Base-by-base conservation (phyloP, 2,888 invertebrate genomes). In the Punctoribates punctum region DNA sequence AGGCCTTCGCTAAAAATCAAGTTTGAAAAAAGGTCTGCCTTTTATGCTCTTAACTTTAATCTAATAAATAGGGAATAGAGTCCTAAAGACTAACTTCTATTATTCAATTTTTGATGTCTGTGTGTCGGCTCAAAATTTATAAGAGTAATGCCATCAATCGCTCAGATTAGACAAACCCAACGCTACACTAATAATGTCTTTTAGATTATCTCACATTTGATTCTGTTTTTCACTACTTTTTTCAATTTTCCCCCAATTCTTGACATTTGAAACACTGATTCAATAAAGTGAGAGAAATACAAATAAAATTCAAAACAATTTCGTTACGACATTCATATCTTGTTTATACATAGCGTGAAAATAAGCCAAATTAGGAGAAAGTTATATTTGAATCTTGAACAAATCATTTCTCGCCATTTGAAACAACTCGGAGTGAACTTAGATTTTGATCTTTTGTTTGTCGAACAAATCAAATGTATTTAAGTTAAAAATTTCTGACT, bases 21-120 rank as follows among this genome's bases (percentile, higher is more conserved):
- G 62, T 62, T 62, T 62, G 29, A 34, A 34, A 27, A 62, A 34
- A 62, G 62, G 25, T 4, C 27, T 11, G 62, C 62, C 25, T 34
- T 62, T 62, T 27, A 60, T 57, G 57, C 65, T n/a, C 70, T 70
- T 3, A 20, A 70, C 70, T 70, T 70, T 70, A 70, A 70, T 70
- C 70, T 70, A 70, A 70, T 70, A 70, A 70, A 70, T 42, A 23
- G 8, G 3, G 38, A 17, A 42, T 15, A 27, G 27, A 60, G 13
- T 27, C 9, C 62, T 62, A 17, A 17, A 62, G 34, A 42, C 42
- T 70, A n/a, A 65, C 34, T 65, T 34, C n/a, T 34, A 42, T 70
- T 70, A 42, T 70, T 70, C 42, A 70, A 62, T 62, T 62, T 62
- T 62, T 62, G 13, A 42, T 62, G 20, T n/a, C 25, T 65, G 34